Conservation (phyloP, 2,888 invertebrate genomes). For the Rutpela maculata region DNA sequence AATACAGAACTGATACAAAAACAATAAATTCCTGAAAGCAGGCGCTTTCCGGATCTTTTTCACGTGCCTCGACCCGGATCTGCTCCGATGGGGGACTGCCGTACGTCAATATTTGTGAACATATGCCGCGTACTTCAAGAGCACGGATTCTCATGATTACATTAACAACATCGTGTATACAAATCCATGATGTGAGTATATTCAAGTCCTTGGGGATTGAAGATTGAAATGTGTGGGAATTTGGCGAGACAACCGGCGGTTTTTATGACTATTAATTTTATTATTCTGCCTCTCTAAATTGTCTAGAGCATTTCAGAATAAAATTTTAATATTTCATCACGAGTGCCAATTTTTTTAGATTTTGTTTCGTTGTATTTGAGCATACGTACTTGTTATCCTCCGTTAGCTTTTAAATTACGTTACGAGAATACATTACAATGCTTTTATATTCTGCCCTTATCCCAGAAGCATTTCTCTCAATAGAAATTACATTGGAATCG, state of each 20-base stretch:
- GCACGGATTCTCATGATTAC: conserved; percentile 39
- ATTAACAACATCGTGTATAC: conserved; percentile 40
- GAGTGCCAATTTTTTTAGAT: neutral
- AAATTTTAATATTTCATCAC: neutral
- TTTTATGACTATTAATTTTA: conserved; percentile 21
- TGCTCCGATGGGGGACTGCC: conserved; percentile 4
- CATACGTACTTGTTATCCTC: neutral
- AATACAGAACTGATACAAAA: neutral
- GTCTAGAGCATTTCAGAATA: neutral
- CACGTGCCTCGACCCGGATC: conserved; percentile 33
- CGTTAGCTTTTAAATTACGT: neutral
- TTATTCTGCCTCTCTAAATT: conserved; percentile 9
- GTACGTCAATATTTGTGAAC: conserved; percentile 37
- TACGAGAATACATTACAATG: neutral
- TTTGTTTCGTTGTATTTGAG: neutral
- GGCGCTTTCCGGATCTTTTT: conserved; percentile 18
- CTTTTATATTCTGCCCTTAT: neutral
- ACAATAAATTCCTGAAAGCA: neutral
- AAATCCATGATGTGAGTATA: conserved; percentile 34
- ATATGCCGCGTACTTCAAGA: conserved; percentile 21
- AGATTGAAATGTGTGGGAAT: conserved; percentile 49
- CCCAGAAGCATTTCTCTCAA: neutral
- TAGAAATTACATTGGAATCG: no score
- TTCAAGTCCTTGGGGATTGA: conserved; percentile 40
- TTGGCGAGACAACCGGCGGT: conserved; percentile 30